Evolutionary conservation across 1,140 invertebrate genomes (phyloP).

Genomic region (Drosophila prosaltans): DNA sequence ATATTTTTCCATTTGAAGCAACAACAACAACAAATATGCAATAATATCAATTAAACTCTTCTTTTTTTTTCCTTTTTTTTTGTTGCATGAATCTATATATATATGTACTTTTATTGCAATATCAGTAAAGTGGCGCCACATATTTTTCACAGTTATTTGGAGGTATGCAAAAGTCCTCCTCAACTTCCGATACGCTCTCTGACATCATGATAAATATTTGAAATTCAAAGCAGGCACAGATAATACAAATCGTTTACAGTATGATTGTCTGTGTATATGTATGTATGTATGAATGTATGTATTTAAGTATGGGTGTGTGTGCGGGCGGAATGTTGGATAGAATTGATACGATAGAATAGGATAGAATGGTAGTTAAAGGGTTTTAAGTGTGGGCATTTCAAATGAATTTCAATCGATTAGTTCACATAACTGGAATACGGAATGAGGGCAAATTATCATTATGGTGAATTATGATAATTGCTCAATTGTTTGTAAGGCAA

Average conservation of each 20-base stretch:
- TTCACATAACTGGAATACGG: slow-evolving; percentile 11
- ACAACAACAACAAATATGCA: background rate
- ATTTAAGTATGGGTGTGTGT: background rate
- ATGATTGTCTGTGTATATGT: background rate
- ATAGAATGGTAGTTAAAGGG: slow-evolving; percentile 1
- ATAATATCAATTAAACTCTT: slow-evolving; percentile 11
- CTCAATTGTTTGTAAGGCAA: slow-evolving; percentile 42
- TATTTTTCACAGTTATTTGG: slow-evolving; percentile 29
- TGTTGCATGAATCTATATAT: slow-evolving; percentile 3
- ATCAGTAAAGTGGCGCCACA: slow-evolving; percentile 3
- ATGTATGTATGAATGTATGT: background rate
- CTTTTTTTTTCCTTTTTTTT: slow-evolving; percentile 2
- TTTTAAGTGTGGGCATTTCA: slow-evolving; percentile 10
- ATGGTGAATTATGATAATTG: slow-evolving; percentile 59
- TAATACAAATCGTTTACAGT: slow-evolving; percentile 32
- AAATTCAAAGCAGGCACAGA: slow-evolving; percentile 52
- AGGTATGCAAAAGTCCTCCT: slow-evolving; percentile 3
- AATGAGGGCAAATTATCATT: slow-evolving; percentile 46
- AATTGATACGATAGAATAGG: too few relatives aligned
- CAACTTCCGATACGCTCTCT: background rate
- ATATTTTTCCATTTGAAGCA: slow-evolving; percentile 15
- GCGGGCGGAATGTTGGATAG: too few relatives aligned
- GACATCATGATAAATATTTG: slow-evolving; percentile 28
- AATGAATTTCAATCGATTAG: slow-evolving; percentile 19
- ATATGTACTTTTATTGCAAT: background rate